A percentile compares a stretch with the other conserved stretches of the same genome.
phyloP scores from a whole-genome alignment of 1,140 invertebrate species.

The Halictus rubicundus region DNA sequence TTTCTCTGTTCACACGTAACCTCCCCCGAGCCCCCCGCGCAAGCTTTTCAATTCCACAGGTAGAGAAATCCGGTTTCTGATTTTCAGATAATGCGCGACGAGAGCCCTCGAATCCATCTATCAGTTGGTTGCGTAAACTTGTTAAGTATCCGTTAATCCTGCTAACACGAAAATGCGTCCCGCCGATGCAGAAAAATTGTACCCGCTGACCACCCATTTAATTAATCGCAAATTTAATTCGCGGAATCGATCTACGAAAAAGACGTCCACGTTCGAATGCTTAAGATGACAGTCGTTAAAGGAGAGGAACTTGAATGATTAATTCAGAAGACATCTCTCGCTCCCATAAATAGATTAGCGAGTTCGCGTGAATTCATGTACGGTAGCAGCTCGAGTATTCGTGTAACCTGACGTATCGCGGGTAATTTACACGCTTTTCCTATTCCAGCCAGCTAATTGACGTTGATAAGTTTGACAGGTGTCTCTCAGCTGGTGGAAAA shows the following conservation, averaged over 20 bases:
- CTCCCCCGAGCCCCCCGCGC: neutral
- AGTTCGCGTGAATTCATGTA: neutral
- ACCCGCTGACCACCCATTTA: too few species aligned
- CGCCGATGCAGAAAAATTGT: too few species aligned
- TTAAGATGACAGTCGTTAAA: too few species aligned
- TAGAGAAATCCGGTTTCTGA: neutral
- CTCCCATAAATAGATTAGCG: neutral
- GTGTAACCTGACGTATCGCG: slow-evolving; percentile 2
- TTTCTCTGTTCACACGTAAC: slow-evolving; percentile 13
- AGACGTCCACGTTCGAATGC: too few species aligned
- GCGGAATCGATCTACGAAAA: too few species aligned
- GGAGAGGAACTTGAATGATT: neutral
- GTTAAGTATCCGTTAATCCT: neutral
- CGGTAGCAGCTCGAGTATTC: neutral
- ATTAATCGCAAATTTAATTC: too few species aligned
- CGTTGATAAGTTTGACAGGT: slow-evolving; percentile 58
- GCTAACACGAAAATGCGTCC: neutral
- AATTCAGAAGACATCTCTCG: neutral
- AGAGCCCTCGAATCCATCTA: neutral
- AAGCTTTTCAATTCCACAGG: neutral
- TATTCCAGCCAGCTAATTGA: slow-evolving; percentile 43
- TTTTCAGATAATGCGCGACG: neutral
- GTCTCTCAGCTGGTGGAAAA: slow-evolving; percentile 41
- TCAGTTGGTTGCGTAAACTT: neutral
- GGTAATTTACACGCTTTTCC: slow-evolving; percentile 51